phyloP scores from a whole-genome alignment of 2,797 vertebrate species.

The Gila robusta region DNA sequence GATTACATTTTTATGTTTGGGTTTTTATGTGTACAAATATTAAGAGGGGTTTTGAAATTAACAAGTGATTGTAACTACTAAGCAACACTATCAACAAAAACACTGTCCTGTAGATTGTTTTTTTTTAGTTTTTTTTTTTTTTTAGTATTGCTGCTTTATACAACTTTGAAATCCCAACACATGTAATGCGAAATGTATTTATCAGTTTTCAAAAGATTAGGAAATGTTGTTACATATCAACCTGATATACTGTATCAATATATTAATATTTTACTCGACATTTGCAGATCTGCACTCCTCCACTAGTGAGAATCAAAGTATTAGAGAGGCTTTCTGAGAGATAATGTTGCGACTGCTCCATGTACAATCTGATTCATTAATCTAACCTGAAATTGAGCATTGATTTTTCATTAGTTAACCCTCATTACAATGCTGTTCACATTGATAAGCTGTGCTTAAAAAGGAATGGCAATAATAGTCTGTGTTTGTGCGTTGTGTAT shows the following conservation, averaged over 20 bases:
- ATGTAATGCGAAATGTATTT: neutral
- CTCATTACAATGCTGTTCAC: slow-evolving; percentile 73
- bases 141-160: neutral
- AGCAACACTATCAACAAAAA: neutral
- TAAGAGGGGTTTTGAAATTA: neutral
- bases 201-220: neutral
- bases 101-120: neutral
- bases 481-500: slow-evolving; percentile 69
- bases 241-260: neutral
- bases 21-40: neutral
- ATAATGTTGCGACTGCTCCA: slow-evolving; percentile 36
- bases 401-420: slow-evolving; percentile 77
- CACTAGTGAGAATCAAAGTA: slow-evolving; percentile 7
- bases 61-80: neutral
- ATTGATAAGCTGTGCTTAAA: slow-evolving; percentile 67
- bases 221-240: neutral
- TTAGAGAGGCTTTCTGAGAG: slow-evolving; percentile 16
- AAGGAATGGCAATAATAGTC: slow-evolving; percentile 66
- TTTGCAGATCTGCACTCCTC: neutral
- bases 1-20: neutral
- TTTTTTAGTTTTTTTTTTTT: neutral
- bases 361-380: slow-evolving; percentile 73
- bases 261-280: neutral
- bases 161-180: neutral
- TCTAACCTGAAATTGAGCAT: slow-evolving; percentile 74